Evolutionary conservation across 2,797 vertebrate genomes (phyloP).

Genomic region (Darevskia mixta): DNA sequence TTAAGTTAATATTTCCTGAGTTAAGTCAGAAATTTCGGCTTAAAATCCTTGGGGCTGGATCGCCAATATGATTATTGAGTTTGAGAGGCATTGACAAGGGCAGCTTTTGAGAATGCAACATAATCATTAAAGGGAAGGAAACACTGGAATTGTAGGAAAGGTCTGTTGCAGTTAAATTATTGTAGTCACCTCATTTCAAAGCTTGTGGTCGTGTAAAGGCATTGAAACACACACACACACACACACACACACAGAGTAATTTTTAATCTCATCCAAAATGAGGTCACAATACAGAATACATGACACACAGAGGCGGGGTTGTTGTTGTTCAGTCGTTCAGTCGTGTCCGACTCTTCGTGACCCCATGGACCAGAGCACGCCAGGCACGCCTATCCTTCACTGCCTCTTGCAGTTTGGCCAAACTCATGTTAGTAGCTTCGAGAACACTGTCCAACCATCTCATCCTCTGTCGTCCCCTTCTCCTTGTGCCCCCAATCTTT

Average conservation of each 20-base stretch:
- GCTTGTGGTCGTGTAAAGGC: background rate
- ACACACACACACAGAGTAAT: background rate
- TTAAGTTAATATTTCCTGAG: background rate
- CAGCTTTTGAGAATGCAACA: constrained; percentile 1
- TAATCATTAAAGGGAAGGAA: constrained; percentile 22
- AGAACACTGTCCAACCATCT: no score
- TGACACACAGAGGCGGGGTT: constrained; percentile 14
- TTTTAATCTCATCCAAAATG: no score
- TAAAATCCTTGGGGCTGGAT: constrained; percentile 2
- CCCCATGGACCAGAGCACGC: no score
- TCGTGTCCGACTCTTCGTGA: no score
- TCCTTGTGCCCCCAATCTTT: no score
- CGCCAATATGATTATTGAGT: background rate
- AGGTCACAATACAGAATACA: background rate
- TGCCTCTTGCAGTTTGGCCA: no score
- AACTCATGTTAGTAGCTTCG: no score
- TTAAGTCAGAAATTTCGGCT: constrained; percentile 4
- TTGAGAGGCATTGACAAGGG: background rate
- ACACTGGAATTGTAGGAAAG: background rate
- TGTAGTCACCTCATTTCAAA: background rate
- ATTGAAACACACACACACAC: background rate
- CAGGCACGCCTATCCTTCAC: no score
- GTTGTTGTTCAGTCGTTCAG: no score
- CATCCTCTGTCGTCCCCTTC: no score
- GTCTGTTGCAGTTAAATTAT: background rate